Evolutionary conservation across 2,888 invertebrate genomes (phyloP).

Genomic region (Euphydryas editha): DNA sequence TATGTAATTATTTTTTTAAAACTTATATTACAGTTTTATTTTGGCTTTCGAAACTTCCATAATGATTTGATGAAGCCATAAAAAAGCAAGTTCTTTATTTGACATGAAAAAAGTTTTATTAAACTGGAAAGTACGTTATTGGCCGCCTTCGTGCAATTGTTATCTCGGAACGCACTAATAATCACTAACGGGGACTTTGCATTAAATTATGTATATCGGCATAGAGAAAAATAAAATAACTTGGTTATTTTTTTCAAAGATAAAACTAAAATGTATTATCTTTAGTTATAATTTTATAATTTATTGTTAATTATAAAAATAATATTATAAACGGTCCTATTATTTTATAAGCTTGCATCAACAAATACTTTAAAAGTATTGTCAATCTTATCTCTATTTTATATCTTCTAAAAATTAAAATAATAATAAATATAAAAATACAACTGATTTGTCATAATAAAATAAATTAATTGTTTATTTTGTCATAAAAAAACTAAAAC

Average conservation of each 20-base stretch:
- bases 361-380: too few species aligned
- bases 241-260: background rate
- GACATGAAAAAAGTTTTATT: background rate
- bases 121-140: conserved; percentile 21
- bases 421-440: background rate
- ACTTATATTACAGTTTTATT: too few species aligned
- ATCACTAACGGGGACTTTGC: conserved; percentile 53
- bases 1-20: too few species aligned
- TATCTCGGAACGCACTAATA: conserved; percentile 50
- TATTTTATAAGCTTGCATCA: too few species aligned
- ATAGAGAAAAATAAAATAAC: conserved; percentile 9
- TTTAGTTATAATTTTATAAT: background rate
- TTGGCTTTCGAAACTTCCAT: too few species aligned
- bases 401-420: too few species aligned
- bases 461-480: background rate
- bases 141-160: conserved; percentile 27
- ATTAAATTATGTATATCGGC: conserved; percentile 27
- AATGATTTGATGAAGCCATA: too few species aligned
- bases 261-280: background rate
- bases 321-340: too few species aligned
- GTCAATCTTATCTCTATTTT: too few species aligned
- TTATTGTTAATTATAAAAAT: background rate
- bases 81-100: background rate
- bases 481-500: conserved; percentile 44
- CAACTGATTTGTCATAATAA: background rate